Conservation (phyloP, 2,888 invertebrate genomes). For the Chalcis sispes region DNA sequence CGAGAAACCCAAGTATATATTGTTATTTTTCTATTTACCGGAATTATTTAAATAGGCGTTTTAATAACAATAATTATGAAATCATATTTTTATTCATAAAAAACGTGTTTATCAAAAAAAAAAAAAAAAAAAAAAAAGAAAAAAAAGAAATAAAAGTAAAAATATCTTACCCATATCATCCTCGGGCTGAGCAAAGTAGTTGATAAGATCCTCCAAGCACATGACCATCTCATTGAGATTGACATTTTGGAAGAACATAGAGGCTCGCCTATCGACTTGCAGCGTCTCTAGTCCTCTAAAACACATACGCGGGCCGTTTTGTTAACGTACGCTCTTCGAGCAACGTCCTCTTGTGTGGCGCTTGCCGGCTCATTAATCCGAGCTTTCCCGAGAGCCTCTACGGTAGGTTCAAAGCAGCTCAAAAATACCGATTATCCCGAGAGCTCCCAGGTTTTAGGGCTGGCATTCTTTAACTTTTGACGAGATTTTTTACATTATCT, state of each 20-base stretch:
- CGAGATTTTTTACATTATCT: too few relatives aligned
- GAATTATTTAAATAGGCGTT: too few relatives aligned
- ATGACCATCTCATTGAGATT: conserved; percentile 98
- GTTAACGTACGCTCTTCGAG: too few relatives aligned
- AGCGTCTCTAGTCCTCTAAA: conserved; percentile 94
- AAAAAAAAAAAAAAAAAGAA: too few relatives aligned
- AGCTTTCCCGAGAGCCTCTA: neutral
- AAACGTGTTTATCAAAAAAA: too few relatives aligned
- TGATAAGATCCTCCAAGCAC: conserved; percentile 99
- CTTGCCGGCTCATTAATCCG: neutral
- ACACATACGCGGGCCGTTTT: conserved; percentile 57
- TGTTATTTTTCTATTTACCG: too few relatives aligned
- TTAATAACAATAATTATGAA: too few relatives aligned
- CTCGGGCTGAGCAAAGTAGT: conserved; percentile 99
- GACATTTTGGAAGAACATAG: conserved; percentile 92
- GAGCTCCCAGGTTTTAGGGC: too few relatives aligned
- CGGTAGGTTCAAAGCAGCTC: neutral
- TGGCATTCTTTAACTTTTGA: too few relatives aligned
- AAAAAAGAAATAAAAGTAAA: neutral
- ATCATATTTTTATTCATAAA: too few relatives aligned
- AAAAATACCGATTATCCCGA: conserved; percentile 1
- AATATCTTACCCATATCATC: conserved; percentile 92
- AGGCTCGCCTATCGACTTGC: conserved; percentile 90
- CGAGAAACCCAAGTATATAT: too few relatives aligned
- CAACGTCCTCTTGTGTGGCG: too few relatives aligned